Evolutionary conservation across 64 coral and sea anemone genomes (phyloP), one percentile per base, ranked within the genome.

Genomic region (Porites lutea): DNA sequence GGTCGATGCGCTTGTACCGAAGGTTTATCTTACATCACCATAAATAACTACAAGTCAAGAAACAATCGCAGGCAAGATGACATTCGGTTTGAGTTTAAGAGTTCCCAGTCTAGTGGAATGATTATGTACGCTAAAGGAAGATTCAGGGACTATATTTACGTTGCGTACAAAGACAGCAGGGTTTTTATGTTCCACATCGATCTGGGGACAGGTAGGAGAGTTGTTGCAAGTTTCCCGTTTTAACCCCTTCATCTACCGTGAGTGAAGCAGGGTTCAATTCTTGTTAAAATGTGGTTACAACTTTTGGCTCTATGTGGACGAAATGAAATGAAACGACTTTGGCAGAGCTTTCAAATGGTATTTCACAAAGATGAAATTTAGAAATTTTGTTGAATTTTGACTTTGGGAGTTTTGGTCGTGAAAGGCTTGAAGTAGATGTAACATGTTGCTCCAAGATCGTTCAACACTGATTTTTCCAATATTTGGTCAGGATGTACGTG

Each of bases 191-290:
- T 87, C 55, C 72, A 91, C 72, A 87, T 79, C 37, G 94, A 95
- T 53, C 63, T 95, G 21, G 94, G 94, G 23, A 95, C 94, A 91
- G 94, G 94, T 95, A 74, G 48, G 13, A 11, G 2, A 79, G 64
- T 22, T 83, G 19, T 21, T 46, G 22, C 4, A 16, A 61, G 44
- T 10, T 9, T 9, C 62, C 13, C 18, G 6, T 4, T n/a, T 48
- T 52, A 21, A 53, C 12, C 15, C 43, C 21, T 59, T 59, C 2
- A 18, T 20, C 4, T 62, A 14, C 7, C 13, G 19, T 57, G 1
- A 57, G 12, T 9, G 7, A 9, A 9, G 10, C 12, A 57, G 27
- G 27, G 27, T 37, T 37, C 27, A 37, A 37, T 37, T 37, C 27
- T 37, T 37, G 27, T 37, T 37, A 37, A 37, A 37, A 37, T 37